Base-by-base conservation (phyloP, 2,888 invertebrate genomes). In the Cataglyphis livida region DNA sequence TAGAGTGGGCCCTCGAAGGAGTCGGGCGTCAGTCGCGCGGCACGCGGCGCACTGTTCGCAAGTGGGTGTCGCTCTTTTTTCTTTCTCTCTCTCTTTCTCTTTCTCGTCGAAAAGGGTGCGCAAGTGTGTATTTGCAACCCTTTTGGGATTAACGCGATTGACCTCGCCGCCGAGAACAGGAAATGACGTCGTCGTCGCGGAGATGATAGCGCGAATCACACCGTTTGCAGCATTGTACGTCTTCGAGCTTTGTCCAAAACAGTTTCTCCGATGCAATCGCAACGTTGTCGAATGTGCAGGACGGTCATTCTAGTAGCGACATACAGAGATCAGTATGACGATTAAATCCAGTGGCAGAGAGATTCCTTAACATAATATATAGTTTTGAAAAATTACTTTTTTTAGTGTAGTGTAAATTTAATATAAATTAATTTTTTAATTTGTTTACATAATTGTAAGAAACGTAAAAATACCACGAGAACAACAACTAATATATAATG, bases 1-100 rank as follows among this genome's bases (percentile, higher is more conserved):
- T 66, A 70, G 68, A 84, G 84, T 70, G 75, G 84, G 87, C 85
- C 74, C 70, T 84, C 83, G 82, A 85, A 83, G 85, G 68, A 83
- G 78, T 82, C 78, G 89, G 89, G 90, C 92, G 91, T 90, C 93
- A 94, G 94, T 94, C 93, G 93, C 93, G 93, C 93, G 93, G 92
- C 92, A 93, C 91, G 93, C 93, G 93, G 93, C 92, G 91, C 91
- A 91, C 91, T 90, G 93, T 91, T 92, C 93, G 93, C 91, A 92
- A 87, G 89, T 84, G 85, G 81, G 70, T 85, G 74, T 59, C 15
- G n/a, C 51, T 51, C 51, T n/a, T 10, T 41, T 10, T 41, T 38
- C 48, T 48, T 6, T 18, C 18, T 48, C 6, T 1, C 48, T 48
- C 18, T 6, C 18, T 48, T 5, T 18, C 64, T 84, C 65, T 85